phyloP scores from a whole-genome alignment of 2,888 invertebrate genomes.

The Platypus cylindrus region DNA sequence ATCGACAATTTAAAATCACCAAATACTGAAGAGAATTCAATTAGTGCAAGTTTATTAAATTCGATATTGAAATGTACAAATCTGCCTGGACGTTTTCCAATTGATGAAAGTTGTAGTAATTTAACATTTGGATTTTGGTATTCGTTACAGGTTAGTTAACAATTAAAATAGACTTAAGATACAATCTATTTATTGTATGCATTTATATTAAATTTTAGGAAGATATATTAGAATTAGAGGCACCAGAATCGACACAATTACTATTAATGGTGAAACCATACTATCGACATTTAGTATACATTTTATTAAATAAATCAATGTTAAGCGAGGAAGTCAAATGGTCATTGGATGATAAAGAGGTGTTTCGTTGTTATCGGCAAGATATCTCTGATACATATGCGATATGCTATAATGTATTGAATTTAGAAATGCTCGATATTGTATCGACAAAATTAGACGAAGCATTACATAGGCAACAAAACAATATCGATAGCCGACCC shows the following conservation, averaged over 20 bases:
- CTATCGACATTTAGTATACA: constrained; percentile 63
- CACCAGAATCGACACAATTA: constrained; percentile 36
- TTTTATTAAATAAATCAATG: constrained; percentile 68
- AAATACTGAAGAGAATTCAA: constrained; percentile 39
- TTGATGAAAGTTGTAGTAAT: constrained; percentile 77
- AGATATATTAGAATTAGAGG: constrained; percentile 43
- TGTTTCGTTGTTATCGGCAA: constrained; percentile 54
- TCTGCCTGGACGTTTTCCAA: constrained; percentile 71
- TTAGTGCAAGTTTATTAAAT: constrained; percentile 51
- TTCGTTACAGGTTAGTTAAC: constrained; percentile 57
- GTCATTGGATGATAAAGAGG: constrained; percentile 70
- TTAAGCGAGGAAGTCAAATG: constrained; percentile 52
- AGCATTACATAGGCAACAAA: constrained; percentile 35
- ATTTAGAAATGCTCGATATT: constrained; percentile 56
- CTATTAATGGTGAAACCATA: constrained; percentile 56
- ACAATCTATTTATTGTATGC: background rate
- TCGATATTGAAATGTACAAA: constrained; percentile 69
- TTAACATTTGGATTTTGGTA: constrained; percentile 88
- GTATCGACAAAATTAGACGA: constrained; percentile 52
- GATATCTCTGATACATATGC: constrained; percentile 40
- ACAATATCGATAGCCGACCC: constrained; percentile 20
- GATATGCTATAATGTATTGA: constrained; percentile 77
- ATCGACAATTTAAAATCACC: constrained; percentile 40
- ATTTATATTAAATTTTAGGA: constrained; percentile 43
- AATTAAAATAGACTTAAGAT: background rate